Evolutionary conservation across 1,140 invertebrate genomes (phyloP).

Genomic region (Solen grandis): DNA sequence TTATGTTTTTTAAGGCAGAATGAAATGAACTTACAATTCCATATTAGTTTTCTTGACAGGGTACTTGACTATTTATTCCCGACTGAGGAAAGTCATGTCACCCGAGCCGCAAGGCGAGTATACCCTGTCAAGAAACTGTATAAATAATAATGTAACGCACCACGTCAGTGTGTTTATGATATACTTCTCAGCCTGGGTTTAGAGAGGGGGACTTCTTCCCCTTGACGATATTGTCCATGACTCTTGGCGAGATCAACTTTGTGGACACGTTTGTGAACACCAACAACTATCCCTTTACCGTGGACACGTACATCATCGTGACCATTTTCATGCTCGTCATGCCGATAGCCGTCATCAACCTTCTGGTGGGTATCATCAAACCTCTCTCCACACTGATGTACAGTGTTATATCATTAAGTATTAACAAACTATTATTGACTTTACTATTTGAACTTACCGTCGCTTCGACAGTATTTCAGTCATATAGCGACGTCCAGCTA

Average conservation of each 20-base stretch:
- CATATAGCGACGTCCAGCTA: neutral
- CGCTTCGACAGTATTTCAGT: too few relatives aligned
- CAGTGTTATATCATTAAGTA: neutral
- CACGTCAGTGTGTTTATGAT: too few relatives aligned
- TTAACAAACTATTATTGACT: neutral
- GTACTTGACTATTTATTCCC: too few relatives aligned
- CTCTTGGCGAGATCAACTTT: conserved; percentile 73
- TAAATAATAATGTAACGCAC: too few relatives aligned
- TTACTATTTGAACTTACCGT: too few relatives aligned
- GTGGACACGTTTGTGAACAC: conserved; percentile 62
- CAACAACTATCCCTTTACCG: conserved; percentile 58
- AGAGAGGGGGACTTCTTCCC: conserved; percentile 49
- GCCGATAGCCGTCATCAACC: conserved; percentile 74
- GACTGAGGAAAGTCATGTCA: too few relatives aligned
- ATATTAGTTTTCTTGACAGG: too few relatives aligned
- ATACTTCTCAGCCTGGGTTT: conserved; percentile 59
- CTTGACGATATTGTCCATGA: conserved; percentile 70
- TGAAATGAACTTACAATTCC: too few relatives aligned
- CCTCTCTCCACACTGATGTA: neutral
- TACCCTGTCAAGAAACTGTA: too few relatives aligned
- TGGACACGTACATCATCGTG: conserved; percentile 66
- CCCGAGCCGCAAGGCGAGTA: too few relatives aligned
- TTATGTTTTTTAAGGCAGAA: too few relatives aligned
- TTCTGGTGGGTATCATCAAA: conserved; percentile 64
- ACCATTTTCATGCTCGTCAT: conserved; percentile 69